These are phyloP conservation scores for Silurus aristotelis DNA, from an alignment of 2,797 vertebrate species.

Conservation along the genomic window DNA sequence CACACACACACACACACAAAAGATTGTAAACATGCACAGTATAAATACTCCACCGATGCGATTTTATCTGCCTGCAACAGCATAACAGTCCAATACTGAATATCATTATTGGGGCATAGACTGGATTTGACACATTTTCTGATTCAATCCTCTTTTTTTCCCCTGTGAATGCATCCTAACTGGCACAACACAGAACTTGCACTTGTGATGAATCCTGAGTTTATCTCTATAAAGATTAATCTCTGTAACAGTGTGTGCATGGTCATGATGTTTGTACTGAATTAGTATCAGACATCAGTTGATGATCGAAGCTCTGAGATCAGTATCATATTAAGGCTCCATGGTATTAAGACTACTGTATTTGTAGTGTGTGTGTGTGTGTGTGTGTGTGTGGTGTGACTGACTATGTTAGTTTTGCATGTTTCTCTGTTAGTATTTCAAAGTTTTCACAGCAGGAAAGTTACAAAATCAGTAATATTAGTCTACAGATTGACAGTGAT, in stretches of 20 bases:
- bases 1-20: conserved; percentile 10
- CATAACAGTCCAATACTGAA: not conserved
- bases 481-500: not conserved
- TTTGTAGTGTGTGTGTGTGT: not conserved
- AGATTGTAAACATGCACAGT: conserved; percentile 16
- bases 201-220: not conserved
- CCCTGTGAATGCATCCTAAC: not conserved
- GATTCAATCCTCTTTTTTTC: not conserved
- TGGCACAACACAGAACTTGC: not conserved
- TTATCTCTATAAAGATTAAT: not conserved
- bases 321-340: not conserved
- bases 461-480: not conserved
- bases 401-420: not conserved
- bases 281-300: not conserved
- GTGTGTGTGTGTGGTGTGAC: not conserved
- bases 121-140: not conserved
- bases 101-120: not conserved
- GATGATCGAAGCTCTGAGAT: conserved; percentile 3
- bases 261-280: not conserved
- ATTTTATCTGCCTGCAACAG: not conserved
- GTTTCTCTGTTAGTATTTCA: not conserved
- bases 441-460: not conserved
- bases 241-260: not conserved
- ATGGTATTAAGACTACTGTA: not conserved
- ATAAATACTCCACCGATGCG: conserved; percentile 33